Base-by-base conservation (phyloP, 2,113 vertebrate species). In the Psammodynastes pulverulentus region DNA sequence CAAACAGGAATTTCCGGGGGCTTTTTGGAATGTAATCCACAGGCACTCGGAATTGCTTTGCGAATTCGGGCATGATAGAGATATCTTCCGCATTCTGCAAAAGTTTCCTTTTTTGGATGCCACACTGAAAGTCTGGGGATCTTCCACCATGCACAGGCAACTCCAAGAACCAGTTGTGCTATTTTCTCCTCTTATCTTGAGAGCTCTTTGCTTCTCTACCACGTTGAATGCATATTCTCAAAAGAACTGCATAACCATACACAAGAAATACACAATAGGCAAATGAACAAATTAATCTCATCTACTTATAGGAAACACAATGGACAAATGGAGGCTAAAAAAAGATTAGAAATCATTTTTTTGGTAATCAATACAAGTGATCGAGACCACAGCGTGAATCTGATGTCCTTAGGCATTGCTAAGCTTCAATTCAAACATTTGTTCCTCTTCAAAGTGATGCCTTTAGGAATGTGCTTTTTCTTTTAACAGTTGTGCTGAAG, bases 1-100 rank as follows among this genome's bases (percentile, higher is more conserved):
- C 92, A 94, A 96, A 51, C 94, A 94, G 24, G 49, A 93, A 92
- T 95, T 93, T 84, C 89, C 56, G 91, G 46, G 9, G 94, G 91
- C 46, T 95, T 91, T 34, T 53, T 79, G 24, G 21, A 34, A 49
- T 72, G 56, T 5, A 46, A 53, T 56, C 46, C 19, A 56, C 26
- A 23, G 52, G 84, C 39, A 17, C 8, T 91, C 86, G 79, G 13
- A 21, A 48, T 67, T 49, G 52, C 84, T 87, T 85, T 49, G 21
- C 13, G 54, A 39, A 39, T 29, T n/a, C 56, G 29, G 48, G 86
- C 34, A 48, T 12, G 43, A 43, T 21, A 54, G 12, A 7, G 5
- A 46, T 8, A 24, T 1, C 72, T 26, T 56, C 24, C 26, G 9
- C 88, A 62, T 21, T 43, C 34, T 79, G 34, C 19, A 43, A 19